Evolutionary conservation across 2,888 invertebrate species (phyloP), one percentile per base, ranked within the genome.

Genomic region (Lasioglossum villosulum): DNA sequence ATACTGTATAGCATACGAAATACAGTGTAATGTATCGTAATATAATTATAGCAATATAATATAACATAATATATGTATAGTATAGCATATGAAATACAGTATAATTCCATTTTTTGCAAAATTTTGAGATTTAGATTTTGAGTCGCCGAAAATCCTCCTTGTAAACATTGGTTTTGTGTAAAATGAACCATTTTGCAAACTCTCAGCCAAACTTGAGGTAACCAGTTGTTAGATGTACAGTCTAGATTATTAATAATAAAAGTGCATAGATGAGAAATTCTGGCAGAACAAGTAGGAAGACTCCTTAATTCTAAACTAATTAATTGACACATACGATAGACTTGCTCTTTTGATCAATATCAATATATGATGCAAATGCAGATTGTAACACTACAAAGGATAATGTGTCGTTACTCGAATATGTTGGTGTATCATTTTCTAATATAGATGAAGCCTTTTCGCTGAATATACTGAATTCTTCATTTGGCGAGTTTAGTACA

Each of bases 331-430:
- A 71, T 87, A 94, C 94, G 59, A 91, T 75, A 2, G 90, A 88
- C 82, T 88, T 87, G 45, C 91, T 90, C 80, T 94, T 93, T 30
- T 90, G 85, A 63, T 93, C 89, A 75, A 95, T 93, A 78, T 94
- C 91, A 56, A 90, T 88, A 72, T 93, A 94, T 4, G 91, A 91
- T 45, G 92, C 93, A 83, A 93, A 68, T 0, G 93, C n/a, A 56
- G 56, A 56, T 56, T 56, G n/a, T 34, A 95, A 83, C 2, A 95
- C 93, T 3, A 94, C 93, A 80, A 95, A 95, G 0, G 95, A 95
- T n/a, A 92, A 88, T 4, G 93, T 90, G 1, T 92, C 90, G n/a
- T 91, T 89, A 45, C 84, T 86, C 23, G 84, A 84, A n/a, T 77
- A 83, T 19, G 90, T 27, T 8, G 75, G 19, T n/a, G 66, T 19